Percentiles rank a stretch among this genome's conserved stretches.
phyloP scores from a whole-genome alignment of 2,113 vertebrate genomes.

The Strigops habroptila region DNA sequence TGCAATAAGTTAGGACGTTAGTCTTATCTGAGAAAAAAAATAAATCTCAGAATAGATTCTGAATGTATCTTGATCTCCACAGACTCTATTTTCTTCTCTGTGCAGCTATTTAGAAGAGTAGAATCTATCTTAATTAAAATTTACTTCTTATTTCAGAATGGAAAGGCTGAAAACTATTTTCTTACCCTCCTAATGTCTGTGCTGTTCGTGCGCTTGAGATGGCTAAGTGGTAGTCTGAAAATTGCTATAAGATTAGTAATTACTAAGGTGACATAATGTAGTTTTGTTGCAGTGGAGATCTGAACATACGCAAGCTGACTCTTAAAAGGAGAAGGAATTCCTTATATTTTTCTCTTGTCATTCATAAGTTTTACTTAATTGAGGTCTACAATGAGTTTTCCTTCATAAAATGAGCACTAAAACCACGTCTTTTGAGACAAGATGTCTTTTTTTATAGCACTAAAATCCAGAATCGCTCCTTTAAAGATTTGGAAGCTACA shows the following conservation, averaged over 20 bases:
- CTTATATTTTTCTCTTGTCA: background rate
- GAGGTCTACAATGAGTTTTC: background rate
- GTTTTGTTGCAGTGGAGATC: background rate
- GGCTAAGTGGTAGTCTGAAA: conserved; percentile 45
- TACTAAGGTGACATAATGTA: conserved; percentile 8
- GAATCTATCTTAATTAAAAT: conserved; percentile 47
- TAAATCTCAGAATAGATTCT: background rate
- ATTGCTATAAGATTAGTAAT: conserved; percentile 44
- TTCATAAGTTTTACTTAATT: background rate
- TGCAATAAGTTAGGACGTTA: conserved; percentile 1
- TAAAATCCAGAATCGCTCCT: background rate
- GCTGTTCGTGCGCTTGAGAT: conserved; percentile 40
- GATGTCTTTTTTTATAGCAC: background rate
- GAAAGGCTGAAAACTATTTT: conserved; percentile 37
- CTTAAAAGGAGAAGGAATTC: background rate
- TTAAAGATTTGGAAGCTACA: background rate
- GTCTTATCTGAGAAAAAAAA: background rate
- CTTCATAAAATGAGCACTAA: background rate
- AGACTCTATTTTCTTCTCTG: background rate
- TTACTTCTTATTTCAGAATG: conserved; percentile 26
- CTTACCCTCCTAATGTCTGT: background rate
- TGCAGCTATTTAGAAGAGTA: background rate
- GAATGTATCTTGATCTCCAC: background rate
- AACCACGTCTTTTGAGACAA: background rate
- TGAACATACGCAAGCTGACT: background rate